Base-by-base conservation (phyloP, 2,113 vertebrate species). In the Misgurnus mizolepis region DNA sequence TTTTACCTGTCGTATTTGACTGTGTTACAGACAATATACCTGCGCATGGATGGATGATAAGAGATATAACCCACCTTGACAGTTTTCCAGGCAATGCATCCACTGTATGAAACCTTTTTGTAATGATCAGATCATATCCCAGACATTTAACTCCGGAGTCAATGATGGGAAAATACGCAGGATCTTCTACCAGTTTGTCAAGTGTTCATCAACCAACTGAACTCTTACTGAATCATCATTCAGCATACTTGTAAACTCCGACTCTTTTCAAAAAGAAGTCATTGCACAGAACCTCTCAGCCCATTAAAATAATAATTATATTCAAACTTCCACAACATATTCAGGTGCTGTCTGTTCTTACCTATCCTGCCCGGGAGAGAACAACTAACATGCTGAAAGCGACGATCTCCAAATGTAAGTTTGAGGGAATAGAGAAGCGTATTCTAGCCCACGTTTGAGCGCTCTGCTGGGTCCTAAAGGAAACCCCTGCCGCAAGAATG, bases 401-500 rank as follows among this genome's bases (percentile, higher is more conserved):
- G 72, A 88, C 90, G 92, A 89, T 86, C 89, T 83, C 91, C 90
- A 85, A 91, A 91, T 88, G 91, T 87, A 88, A 86, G 91, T 87
- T 81, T 88, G 90, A 90, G 91, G 90, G 91, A 87, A 86, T 85
- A 70, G 90, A 89, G 90, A 90, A 91, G 87, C 90, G 87, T 89
- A 79, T 74, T 91, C 92, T 89, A 90, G 91, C 92, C 91, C 82
- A 87, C 89, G 89, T 86, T 82, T 65, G 84, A 86, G 85, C 91
- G 89, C 92, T 92, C 94, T 93, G 92, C 94, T 91, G 94, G 95
- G 95, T 95, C 95, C 95, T 96, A 96, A 91, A 92, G 93, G 88
- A 76, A 89, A 22, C 45, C 78, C n/a, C 53, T 47, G 67, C 8
- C 77, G 18, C 41, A 7, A 39, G 4, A 18, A 41, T 10, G 15